These are phyloP conservation scores for Halocynthia roretzi DNA, from an alignment of 23 tunicate species.

Conservation along the genomic window DNA sequence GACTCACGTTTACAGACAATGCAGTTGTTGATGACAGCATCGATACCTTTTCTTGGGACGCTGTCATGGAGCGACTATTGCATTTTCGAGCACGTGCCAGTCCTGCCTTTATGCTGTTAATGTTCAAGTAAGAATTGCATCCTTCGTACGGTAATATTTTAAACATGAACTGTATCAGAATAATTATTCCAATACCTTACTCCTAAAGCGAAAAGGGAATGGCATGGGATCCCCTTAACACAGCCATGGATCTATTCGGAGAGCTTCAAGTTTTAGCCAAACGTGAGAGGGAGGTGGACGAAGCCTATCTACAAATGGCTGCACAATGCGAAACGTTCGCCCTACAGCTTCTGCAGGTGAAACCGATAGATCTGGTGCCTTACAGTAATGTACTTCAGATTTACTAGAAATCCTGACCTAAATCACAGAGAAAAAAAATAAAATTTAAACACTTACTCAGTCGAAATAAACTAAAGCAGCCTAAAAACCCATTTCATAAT, in stretches of 20 bases:
- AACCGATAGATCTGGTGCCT: background rate
- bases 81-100: conserved; percentile 88
- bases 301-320: conserved; percentile 78
- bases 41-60: conserved; percentile 94
- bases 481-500: too few relatives aligned
- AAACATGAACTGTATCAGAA: background rate
- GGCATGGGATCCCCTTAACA: conserved; percentile 90
- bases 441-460: too few relatives aligned
- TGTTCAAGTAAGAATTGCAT: conserved; percentile 74
- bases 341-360: conserved; percentile 63
- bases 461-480: too few relatives aligned
- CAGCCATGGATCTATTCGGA: conserved; percentile 85
- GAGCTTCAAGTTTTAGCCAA: conserved; percentile 69
- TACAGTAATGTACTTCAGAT: too few relatives aligned
- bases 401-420: too few relatives aligned
- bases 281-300: conserved; percentile 90
- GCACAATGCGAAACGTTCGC: conserved; percentile 83
- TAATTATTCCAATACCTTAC: background rate
- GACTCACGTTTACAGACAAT: conserved; percentile 68
- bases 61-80: conserved; percentile 84
- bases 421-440: too few relatives aligned
- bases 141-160: background rate
- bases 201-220: conserved; percentile 71
- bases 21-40: conserved; percentile 61
- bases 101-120: conserved; percentile 88